Conservation (phyloP, 2,888 invertebrate species). For the Melanophora roralis region DNA sequence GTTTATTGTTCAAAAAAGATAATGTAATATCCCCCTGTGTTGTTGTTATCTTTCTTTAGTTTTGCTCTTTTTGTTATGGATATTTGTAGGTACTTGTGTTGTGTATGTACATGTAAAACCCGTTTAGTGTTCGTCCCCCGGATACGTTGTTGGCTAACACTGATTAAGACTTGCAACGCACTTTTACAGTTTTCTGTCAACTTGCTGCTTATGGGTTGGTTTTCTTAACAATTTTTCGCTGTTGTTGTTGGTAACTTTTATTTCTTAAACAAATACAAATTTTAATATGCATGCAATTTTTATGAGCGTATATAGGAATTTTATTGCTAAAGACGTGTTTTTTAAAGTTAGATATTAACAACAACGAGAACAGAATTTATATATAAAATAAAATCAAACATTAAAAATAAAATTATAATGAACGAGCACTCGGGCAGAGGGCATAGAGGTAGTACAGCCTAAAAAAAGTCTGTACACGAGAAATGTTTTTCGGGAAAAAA, state of each 20-base stretch:
- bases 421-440: background rate
- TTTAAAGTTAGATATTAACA: slow-evolving; percentile 53
- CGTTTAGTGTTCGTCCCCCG: no score
- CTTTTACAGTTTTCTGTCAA: slow-evolving; percentile 27
- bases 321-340: slow-evolving; percentile 75
- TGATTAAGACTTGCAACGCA: background rate
- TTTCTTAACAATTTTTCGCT: background rate
- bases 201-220: slow-evolving; percentile 31
- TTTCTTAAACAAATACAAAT: slow-evolving; percentile 75
- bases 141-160: no score
- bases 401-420: slow-evolving; percentile 31
- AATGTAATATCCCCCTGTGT: no score
- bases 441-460: background rate
- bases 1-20: no score
- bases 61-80: no score
- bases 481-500: background rate
- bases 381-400: slow-evolving; percentile 45
- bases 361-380: slow-evolving; percentile 11
- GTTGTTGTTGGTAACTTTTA: slow-evolving; percentile 30
- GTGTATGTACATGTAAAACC: no score
- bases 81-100: no score
- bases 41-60: no score
- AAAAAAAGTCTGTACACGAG: slow-evolving; percentile 14
- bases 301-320: slow-evolving; percentile 77
- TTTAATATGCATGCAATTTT: slow-evolving; percentile 77